These are phyloP conservation scores for Scelioninae gen. 1 DNA, from an alignment of 2,888 invertebrate genomes.

Conservation along the genomic window DNA sequence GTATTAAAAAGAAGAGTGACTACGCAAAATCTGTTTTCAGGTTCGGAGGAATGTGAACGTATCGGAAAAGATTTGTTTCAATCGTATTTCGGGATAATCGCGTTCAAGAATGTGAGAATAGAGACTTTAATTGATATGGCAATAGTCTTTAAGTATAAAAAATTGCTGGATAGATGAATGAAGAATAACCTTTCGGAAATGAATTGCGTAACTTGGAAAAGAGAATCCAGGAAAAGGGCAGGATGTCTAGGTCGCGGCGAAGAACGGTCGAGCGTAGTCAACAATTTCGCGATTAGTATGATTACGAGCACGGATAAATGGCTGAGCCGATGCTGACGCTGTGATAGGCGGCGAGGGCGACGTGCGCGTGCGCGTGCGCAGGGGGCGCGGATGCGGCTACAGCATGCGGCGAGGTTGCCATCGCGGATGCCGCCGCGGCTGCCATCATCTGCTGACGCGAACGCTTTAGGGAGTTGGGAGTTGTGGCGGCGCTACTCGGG, in stretches of 20 bases:
- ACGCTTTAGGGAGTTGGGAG: slow-evolving; percentile 85
- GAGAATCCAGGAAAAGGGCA: slow-evolving; percentile 39
- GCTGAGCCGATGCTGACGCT: slow-evolving; percentile 91
- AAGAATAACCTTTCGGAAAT: not conserved
- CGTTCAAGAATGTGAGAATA: not conserved
- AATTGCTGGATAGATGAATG: too few species aligned
- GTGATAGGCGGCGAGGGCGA: slow-evolving; percentile 88
- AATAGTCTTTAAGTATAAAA: too few species aligned
- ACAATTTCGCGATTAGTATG: slow-evolving; percentile 76
- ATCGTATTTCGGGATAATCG: not conserved
- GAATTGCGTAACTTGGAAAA: not conserved
- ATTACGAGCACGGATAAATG: slow-evolving; percentile 94
- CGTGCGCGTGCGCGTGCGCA: slow-evolving; percentile 87
- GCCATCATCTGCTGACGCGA: slow-evolving; percentile 85
- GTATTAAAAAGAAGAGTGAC: slow-evolving; percentile 14
- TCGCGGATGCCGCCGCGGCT: slow-evolving; percentile 84
- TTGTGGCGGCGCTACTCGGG: slow-evolving; percentile 85
- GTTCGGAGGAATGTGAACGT: not conserved
- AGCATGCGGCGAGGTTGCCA: slow-evolving; percentile 87
- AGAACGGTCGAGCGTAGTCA: slow-evolving; percentile 65
- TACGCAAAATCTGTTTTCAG: slow-evolving; percentile 5
- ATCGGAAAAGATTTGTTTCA: not conserved
- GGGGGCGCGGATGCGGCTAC: slow-evolving; percentile 87
- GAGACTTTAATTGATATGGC: not conserved
- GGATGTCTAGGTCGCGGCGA: slow-evolving; percentile 41